Evolutionary conservation across 2,113 vertebrate species (phyloP).

Genomic region (Halcyon malimbica): DNA sequence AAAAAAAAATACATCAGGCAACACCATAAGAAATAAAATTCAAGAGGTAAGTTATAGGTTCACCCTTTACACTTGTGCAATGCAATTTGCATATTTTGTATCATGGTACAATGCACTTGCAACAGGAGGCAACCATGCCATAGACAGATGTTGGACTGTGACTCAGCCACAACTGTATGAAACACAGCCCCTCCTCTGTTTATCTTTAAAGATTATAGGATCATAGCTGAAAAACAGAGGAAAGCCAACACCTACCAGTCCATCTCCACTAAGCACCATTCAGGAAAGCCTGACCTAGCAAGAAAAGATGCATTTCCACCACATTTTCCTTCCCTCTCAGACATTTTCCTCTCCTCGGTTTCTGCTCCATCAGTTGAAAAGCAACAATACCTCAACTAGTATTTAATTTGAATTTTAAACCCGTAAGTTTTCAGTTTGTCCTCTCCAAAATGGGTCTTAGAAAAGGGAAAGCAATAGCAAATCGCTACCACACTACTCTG

Average conservation of each 20-base stretch:
- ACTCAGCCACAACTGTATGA: neutral
- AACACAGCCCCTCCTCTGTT: neutral
- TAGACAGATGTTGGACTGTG: neutral
- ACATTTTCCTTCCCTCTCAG: neutral
- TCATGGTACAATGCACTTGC: accelerated
- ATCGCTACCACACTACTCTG: accelerated
- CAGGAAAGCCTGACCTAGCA: neutral
- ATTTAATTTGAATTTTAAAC: neutral
- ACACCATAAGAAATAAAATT: neutral
- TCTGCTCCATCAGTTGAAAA: neutral
- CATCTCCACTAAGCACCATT: neutral
- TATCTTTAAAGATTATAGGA: neutral
- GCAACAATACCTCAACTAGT: neutral
- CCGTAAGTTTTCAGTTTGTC: neutral
- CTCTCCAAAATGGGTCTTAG: neutral
- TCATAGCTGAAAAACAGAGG: neutral
- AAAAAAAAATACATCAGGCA: neutral
- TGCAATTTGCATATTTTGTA: neutral
- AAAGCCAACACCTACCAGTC: neutral
- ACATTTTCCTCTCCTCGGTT: neutral
- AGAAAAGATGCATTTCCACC: neutral
- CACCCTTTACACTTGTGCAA: neutral
- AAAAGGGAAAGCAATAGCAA: neutral
- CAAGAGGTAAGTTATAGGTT: neutral
- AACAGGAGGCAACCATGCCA: neutral